These are phyloP conservation scores for Drosophila pegasa DNA, from an alignment of 2,888 invertebrate species.

Conservation along the genomic window DNA sequence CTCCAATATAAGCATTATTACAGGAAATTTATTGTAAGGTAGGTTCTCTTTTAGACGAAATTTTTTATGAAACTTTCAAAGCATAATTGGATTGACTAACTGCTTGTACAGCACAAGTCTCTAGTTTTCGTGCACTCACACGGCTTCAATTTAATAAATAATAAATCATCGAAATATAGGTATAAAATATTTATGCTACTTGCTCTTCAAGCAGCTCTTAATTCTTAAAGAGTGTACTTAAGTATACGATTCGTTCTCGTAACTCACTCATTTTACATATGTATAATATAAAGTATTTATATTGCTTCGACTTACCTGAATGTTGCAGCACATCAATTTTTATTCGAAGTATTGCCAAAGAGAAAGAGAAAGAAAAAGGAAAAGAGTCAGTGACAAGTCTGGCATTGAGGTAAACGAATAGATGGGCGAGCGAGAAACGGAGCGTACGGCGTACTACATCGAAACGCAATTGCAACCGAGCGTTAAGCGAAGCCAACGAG, in stretches of 20 bases:
- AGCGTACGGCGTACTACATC: slow-evolving; percentile 4
- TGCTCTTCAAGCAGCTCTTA: no score
- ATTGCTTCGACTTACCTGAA: slow-evolving; percentile 8
- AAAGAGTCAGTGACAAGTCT: slow-evolving; percentile 35
- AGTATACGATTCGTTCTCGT: not conserved
- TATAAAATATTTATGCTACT: no score
- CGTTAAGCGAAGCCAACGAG: slow-evolving; percentile 43
- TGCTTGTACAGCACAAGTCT: no score
- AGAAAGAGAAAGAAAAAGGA: not conserved
- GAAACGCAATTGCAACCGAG: slow-evolving; percentile 27
- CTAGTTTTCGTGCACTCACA: no score
- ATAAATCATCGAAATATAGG: no score
- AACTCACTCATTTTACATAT: not conserved
- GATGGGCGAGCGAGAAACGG: not conserved
- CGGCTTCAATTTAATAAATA: no score
- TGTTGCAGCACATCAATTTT: slow-evolving; percentile 3
- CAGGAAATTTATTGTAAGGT: no score
- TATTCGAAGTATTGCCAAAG: not conserved
- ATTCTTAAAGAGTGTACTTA: no score
- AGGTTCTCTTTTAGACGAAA: no score
- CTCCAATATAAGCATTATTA: no score
- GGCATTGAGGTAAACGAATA: not conserved
- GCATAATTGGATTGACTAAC: no score
- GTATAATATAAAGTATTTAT: not conserved
- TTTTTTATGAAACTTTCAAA: no score